Evolutionary conservation across 2,797 vertebrate genomes (phyloP).

Genomic region (Sebastes wilsoni): DNA sequence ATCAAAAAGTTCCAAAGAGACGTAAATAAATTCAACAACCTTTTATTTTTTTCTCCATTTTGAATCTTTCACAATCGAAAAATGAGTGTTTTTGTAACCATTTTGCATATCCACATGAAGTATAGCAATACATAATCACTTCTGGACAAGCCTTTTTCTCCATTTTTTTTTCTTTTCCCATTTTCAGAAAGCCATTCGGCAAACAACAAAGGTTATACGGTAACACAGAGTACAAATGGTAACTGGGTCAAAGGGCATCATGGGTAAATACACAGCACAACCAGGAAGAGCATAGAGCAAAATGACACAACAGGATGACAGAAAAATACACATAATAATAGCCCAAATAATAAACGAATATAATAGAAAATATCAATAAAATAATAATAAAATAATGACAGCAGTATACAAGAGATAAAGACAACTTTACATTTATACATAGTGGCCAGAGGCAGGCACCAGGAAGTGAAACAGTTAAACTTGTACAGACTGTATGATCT

Average conservation of each 20-base stretch:
- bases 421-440: constrained; percentile 88
- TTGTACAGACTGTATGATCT: constrained; percentile 73
- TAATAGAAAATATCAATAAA: constrained; percentile 81
- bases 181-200: constrained; percentile 70
- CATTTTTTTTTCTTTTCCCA: constrained; percentile 32
- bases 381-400: constrained; percentile 81
- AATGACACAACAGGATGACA: constrained; percentile 72
- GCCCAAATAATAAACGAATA: constrained; percentile 73
- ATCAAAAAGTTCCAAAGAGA: constrained; percentile 27
- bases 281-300: constrained; percentile 76
- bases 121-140: constrained; percentile 70
- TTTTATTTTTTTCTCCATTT: constrained; percentile 69
- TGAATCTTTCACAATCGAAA: constrained; percentile 72
- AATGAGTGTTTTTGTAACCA: constrained; percentile 59
- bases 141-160: constrained; percentile 56
- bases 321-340: constrained; percentile 69
- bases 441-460: constrained; percentile 85
- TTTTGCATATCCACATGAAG: constrained; percentile 76
- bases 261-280: constrained; percentile 81
- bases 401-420: constrained; percentile 83
- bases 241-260: constrained; percentile 60
- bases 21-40: constrained; percentile 59
- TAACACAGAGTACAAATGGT: constrained; percentile 81
- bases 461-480: constrained; percentile 78
- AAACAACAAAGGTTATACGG: constrained; percentile 80